Evolutionary conservation across 2,888 invertebrate genomes (phyloP).

Genomic region (Oxyteleia sp.): DNA sequence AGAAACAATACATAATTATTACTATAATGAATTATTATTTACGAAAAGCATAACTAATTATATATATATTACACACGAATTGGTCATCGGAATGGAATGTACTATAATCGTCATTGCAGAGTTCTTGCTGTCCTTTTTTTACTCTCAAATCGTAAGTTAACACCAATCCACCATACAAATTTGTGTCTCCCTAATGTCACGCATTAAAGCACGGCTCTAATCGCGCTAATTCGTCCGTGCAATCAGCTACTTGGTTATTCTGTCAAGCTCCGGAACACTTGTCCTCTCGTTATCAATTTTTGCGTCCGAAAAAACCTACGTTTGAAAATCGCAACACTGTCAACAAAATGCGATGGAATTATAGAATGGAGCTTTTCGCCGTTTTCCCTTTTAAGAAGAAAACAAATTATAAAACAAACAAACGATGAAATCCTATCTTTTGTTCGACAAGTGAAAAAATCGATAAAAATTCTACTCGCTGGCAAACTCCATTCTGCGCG

Average conservation of each 20-base stretch:
- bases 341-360: no score
- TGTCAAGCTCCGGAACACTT: background rate
- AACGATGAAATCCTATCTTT: no score
- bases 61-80: conserved; percentile 41
- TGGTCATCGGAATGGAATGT: conserved; percentile 53
- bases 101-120: conserved; percentile 42
- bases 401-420: no score
- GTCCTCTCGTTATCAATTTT: no score
- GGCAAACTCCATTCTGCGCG: conserved; percentile 13
- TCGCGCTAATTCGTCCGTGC: no score
- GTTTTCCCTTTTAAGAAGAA: no score
- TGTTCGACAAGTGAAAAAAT: no score
- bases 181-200: conserved; percentile 20
- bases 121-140: background rate
- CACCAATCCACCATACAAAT: no score
- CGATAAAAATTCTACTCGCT: background rate
- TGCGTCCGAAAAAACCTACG: no score
- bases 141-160: no score
- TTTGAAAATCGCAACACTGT: no score
- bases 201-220: conserved; percentile 15
- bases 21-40: conserved; percentile 63
- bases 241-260: background rate
- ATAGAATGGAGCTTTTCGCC: no score
- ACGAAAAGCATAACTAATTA: conserved; percentile 40
- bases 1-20: conserved; percentile 64